phyloP scores from a whole-genome alignment of 1,140 invertebrate genomes.

The Bombus difficillimus region DNA sequence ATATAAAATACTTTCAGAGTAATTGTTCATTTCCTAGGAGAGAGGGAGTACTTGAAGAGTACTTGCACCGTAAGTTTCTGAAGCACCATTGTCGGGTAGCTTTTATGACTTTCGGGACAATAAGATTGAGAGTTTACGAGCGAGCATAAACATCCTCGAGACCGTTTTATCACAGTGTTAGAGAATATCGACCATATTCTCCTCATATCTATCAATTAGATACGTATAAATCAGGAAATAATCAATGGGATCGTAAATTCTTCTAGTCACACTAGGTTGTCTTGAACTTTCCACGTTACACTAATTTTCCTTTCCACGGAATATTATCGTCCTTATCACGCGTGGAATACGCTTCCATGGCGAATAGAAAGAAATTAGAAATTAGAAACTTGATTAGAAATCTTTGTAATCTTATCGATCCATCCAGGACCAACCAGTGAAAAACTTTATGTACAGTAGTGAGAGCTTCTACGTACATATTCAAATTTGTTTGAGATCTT shows the following conservation, averaged over 20 bases:
- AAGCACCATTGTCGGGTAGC: neutral
- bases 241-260: neutral
- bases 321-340: too few relatives aligned
- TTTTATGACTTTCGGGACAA: slow-evolving; percentile 14
- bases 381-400: too few relatives aligned
- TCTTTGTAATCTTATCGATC: too few relatives aligned
- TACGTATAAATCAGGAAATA: neutral
- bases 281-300: neutral
- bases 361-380: too few relatives aligned
- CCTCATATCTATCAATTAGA: neutral
- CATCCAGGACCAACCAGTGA: too few relatives aligned
- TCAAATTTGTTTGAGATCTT: too few relatives aligned
- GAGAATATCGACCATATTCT: neutral
- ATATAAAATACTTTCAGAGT: neutral
- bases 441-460: too few relatives aligned
- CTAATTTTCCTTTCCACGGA: neutral
- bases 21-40: neutral
- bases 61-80: neutral
- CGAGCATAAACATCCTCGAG: neutral
- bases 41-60: neutral
- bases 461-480: too few relatives aligned
- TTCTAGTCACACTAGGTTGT: neutral
- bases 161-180: neutral
- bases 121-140: slow-evolving; percentile 6
- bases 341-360: too few relatives aligned